Evolutionary conservation across 1,140 invertebrate species (phyloP), one percentile per base, ranked within the genome.

Genomic region (Condylostylus longicornis): DNA sequence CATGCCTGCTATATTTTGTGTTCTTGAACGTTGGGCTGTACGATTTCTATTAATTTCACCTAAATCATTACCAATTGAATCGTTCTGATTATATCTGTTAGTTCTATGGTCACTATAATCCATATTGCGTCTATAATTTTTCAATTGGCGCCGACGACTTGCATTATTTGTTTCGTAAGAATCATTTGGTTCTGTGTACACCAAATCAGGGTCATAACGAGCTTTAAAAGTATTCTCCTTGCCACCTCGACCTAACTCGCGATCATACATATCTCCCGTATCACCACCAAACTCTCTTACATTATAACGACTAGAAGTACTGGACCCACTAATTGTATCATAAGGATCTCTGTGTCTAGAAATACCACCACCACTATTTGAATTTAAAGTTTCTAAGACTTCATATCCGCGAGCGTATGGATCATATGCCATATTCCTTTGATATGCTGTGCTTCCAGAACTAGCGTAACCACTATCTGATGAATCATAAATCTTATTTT

Each of bases 381-480:
- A 17, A 31, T 10, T 15, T 17, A 25, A 23, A 2, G 21, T 7
- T 25, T 35, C 34, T 15, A 25, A 35, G 10, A 25, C 6, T 25
- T 21, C 15, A 18, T 35, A 21, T 27, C 27, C 27, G 27, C 21
- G 34, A 15, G 5, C 5, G 6, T 25, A 18, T 2, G 34, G 21
- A 23, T 22, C 20, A 23, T 22, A 35, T 6, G 23, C 34, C 4
- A 6, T 14, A 14, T 14, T n/a, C n/a, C n/a, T n/a, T n/a, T n/a
- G n/a, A n/a, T n/a, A n/a, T n/a, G n/a, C n/a, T 29, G 51, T 48
- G 21, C 32, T 51, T 10, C 50, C 48, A 19, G 49, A 51, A 1
- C 49, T 55, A 39, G 53, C 42, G 14, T 58, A 54, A 5, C 55
- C 42, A 47, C 31, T 58, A 43, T 17, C 53, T 31, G 18, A 54